Evolutionary conservation across 2,113 vertebrate species (phyloP), one percentile per base, ranked within the genome.

Genomic region (Cochlearius cochlearius): DNA sequence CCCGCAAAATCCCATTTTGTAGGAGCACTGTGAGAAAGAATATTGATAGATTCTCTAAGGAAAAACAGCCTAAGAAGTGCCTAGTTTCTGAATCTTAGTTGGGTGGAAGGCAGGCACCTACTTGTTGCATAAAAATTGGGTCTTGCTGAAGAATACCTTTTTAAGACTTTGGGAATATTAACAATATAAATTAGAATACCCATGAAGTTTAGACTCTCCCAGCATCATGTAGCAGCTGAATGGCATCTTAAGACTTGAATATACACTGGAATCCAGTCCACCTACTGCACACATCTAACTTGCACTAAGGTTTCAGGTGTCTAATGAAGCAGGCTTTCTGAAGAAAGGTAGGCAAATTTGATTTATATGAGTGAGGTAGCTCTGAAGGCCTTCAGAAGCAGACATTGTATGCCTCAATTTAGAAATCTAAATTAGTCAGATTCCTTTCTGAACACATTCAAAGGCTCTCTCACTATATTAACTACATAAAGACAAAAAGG

Each of bases 311-410:
- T 34, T 93, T 94, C 69, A 75, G 77, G 49, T 68, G 68, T 23
- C 47, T 97, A 94, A 96, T 89, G 86, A 94, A 96, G 77, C 53
- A 96, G 83, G 43, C 58, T 94, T 87, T 96, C 74, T 85, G 71
- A 97, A 96, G 87, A 96, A 95, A 96, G 87, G 96, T 87, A 96
- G 81, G 96, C 96, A 97, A 97, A 96, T 97, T 72, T 75, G 77
- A 79, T 92, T 95, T 82, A 88, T 66, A 77, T 80, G 86, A 88
- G 62, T 45, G n/a, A 95, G 84, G 62, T 23, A 93, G 69, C 53
- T 94, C 87, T 90, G 69, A 94, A 95, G 74, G 49, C 45, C 53
- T 88, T 90, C 71, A 91, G 87, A 96, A 90, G 87, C 69, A 97
- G 84, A 96, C 84, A 75, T 2, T 93, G 66, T 75, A 50, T 38